These are phyloP conservation scores for Petrocephalus schoutedeni DNA, from an alignment of 2,797 vertebrate species.

Conservation along the genomic window DNA sequence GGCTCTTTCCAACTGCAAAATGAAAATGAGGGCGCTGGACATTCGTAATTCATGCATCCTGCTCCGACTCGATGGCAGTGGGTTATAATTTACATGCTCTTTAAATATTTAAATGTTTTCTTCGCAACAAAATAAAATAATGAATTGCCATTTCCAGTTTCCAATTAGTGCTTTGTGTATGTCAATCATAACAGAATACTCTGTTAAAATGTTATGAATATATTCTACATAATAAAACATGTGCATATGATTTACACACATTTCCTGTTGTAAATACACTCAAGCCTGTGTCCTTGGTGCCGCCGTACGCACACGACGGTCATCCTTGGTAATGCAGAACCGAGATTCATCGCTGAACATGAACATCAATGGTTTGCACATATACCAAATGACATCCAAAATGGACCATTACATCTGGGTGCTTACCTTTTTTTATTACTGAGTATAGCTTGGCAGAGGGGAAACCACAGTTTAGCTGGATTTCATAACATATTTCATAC, in stretches of 20 bases:
- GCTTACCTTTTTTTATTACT: too few species aligned
- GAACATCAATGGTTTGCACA: too few species aligned
- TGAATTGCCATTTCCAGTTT: slow-evolving; percentile 8
- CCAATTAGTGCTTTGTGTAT: slow-evolving; percentile 11
- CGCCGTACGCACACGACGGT: too few species aligned
- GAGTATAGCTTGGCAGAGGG: too few species aligned
- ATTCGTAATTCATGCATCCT: background rate
- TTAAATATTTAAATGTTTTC: slow-evolving; percentile 13
- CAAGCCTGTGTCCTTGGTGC: too few species aligned
- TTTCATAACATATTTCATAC: too few species aligned
- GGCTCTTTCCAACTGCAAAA: background rate
- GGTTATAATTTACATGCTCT: background rate
- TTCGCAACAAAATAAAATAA: background rate
- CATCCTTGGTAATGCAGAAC: too few species aligned
- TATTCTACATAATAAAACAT: slow-evolving; percentile 4
- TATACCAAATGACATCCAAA: too few species aligned
- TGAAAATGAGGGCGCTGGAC: slow-evolving; percentile 13
- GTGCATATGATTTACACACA: background rate
- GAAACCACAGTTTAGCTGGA: too few species aligned
- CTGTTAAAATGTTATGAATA: slow-evolving; percentile 8
- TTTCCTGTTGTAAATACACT: background rate
- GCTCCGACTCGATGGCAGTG: background rate
- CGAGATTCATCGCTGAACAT: too few species aligned
- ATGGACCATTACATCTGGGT: too few species aligned
- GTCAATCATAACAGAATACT: background rate